A percentile compares a stretch with the other conserved stretches of the same genome.
These are phyloP conservation scores for Eulithis prunata DNA, from an alignment of 2,888 invertebrate species.

Conservation along the genomic window DNA sequence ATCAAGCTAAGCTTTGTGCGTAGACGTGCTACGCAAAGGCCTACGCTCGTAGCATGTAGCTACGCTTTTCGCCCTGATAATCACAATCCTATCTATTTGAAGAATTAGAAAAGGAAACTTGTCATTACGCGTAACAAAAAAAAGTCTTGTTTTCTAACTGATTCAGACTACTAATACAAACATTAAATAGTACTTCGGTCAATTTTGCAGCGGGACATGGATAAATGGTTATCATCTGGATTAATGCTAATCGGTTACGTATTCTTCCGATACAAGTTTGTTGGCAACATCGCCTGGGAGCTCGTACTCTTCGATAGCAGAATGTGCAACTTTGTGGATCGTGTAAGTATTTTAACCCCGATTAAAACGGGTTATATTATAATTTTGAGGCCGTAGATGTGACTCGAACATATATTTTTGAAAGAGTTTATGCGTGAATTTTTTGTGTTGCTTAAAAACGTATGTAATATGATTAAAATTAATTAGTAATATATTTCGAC, in stretches of 20 bases:
- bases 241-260: conserved; percentile 69
- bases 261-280: conserved; percentile 64
- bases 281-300: conserved; percentile 72
- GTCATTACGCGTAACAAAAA: no score
- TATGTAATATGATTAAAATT: no score
- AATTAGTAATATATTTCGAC: no score
- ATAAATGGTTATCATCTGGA: conserved; percentile 66
- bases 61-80: background rate
- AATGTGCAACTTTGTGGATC: conserved; percentile 64
- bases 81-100: background rate
- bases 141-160: no score
- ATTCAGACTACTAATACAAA: background rate
- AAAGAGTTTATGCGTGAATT: no score
- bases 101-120: background rate
- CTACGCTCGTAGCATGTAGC: conserved; percentile 8
- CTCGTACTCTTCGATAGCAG: conserved; percentile 58
- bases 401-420: no score
- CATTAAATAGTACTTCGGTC: background rate
- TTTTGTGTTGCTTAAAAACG: no score
- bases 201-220: conserved; percentile 48
- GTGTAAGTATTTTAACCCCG: conserved; percentile 48
- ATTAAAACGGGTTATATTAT: no score
- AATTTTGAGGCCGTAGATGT: no score
- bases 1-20: conserved; percentile 4
- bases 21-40: conserved; percentile 7